Conservation (phyloP, 2,113 vertebrate genomes). For the Nothobranchius kuhntae region DNA sequence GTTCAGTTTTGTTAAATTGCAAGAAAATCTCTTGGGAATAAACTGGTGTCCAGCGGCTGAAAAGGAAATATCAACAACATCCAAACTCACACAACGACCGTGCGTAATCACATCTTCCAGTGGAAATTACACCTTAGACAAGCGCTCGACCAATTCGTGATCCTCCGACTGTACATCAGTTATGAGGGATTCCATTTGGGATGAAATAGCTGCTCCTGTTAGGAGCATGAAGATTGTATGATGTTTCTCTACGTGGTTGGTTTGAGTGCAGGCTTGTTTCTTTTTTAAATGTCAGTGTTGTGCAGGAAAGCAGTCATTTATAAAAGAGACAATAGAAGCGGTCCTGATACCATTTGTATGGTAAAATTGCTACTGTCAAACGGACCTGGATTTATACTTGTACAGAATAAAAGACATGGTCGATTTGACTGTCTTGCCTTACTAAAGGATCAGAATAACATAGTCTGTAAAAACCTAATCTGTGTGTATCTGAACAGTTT, state of each 20-base stretch:
- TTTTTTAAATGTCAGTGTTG: constrained; percentile 14
- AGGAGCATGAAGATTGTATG: constrained; percentile 43
- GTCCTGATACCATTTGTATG: constrained; percentile 65
- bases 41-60: constrained; percentile 24
- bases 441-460: constrained; percentile 6
- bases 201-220: constrained; percentile 47
- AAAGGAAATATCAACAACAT: constrained; percentile 53
- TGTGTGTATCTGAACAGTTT: neutral
- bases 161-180: constrained; percentile 71
- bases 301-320: constrained; percentile 23
- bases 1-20: constrained; percentile 7
- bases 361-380: constrained; percentile 61
- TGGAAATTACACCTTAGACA: constrained; percentile 72
- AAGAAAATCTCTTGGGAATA: constrained; percentile 18
- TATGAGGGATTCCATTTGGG: constrained; percentile 25
- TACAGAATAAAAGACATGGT: constrained; percentile 28
- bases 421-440: constrained; percentile 8
- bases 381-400: constrained; percentile 47
- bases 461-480: constrained; percentile 20
- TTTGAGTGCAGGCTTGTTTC: constrained; percentile 2
- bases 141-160: constrained; percentile 64
- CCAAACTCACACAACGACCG: constrained; percentile 59
- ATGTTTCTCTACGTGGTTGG: constrained; percentile 34
- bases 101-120: constrained; percentile 71
- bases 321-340: constrained; percentile 58